Evolutionary conservation across 2,888 invertebrate genomes (phyloP).

Genomic region (Rhogogaster chlorosoma): DNA sequence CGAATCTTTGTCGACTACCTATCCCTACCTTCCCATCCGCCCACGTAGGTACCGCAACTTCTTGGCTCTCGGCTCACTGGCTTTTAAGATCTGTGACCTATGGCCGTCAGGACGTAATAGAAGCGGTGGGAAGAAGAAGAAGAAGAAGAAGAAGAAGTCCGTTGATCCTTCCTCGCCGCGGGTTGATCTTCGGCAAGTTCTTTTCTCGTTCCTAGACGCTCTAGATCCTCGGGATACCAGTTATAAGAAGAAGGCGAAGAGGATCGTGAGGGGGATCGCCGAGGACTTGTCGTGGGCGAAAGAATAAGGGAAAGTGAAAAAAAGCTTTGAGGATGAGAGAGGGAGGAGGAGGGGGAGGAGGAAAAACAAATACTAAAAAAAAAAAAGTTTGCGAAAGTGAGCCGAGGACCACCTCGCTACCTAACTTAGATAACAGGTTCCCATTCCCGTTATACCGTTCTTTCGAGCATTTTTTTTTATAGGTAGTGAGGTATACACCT

Average conservation of each 20-base stretch:
- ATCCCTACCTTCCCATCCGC: neutral
- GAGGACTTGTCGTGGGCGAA: neutral
- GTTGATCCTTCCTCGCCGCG: slow-evolving; percentile 26
- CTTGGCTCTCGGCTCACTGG: neutral
- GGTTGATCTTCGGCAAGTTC: neutral
- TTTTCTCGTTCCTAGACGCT: too few relatives aligned
- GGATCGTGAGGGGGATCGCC: neutral
- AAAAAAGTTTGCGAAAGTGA: slow-evolving; percentile 25
- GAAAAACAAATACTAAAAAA: neutral
- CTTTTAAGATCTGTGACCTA: slow-evolving; percentile 13
- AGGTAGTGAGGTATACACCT: neutral
- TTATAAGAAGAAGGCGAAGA: slow-evolving; percentile 39
- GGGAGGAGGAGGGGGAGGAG: neutral
- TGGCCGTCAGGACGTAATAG: neutral
- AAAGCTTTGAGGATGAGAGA: neutral
- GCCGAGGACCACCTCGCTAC: slow-evolving; percentile 36
- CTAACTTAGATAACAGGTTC: slow-evolving; percentile 54
- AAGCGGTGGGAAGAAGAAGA: slow-evolving; percentile 53
- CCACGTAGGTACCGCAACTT: neutral
- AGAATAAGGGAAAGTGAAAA: slow-evolving; percentile 26
- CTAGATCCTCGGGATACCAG: neutral
- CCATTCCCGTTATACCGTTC: neutral
- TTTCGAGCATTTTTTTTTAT: slow-evolving; percentile 1
- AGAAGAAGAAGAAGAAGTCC: slow-evolving; percentile 14
- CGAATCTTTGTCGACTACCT: neutral